Percentiles rank a stretch among this genome's conserved stretches.
Evolutionary conservation across 2,113 vertebrate species (phyloP).

Genomic region (Phocoena phocoena): DNA sequence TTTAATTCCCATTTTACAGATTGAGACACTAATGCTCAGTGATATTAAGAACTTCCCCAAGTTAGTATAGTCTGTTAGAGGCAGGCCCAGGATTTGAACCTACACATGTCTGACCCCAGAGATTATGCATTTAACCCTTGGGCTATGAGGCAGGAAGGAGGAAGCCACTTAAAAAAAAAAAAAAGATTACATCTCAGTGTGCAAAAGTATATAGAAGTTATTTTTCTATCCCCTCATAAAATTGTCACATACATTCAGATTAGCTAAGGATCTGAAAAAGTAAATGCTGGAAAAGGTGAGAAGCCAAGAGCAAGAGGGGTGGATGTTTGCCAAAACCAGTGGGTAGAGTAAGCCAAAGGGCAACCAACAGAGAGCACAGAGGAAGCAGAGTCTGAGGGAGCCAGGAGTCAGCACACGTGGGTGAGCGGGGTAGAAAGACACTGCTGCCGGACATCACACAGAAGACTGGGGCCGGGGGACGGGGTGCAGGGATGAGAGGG

Average conservation of each 20-base stretch:
- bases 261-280: not conserved
- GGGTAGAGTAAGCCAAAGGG: not conserved
- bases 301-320: not conserved
- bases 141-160: not conserved
- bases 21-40: slow-evolving; percentile 15
- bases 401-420: not conserved
- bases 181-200: not conserved
- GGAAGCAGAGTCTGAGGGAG: not conserved
- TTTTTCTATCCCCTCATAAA: not conserved
- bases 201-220: not conserved
- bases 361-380: not conserved
- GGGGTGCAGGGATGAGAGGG: not conserved
- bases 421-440: not conserved
- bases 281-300: not conserved
- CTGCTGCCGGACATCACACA: rapidly evolving
- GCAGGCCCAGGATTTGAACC: not conserved
- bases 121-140: not conserved
- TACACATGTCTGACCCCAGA: not conserved
- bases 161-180: not conserved
- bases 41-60: not conserved
- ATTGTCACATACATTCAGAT: not conserved
- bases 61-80: not conserved
- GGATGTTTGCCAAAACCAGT: not conserved
- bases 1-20: not conserved
- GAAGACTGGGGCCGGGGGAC: not conserved